Evolutionary conservation across 2,888 invertebrate species (phyloP).

Genomic region (Cryptus armator): DNA sequence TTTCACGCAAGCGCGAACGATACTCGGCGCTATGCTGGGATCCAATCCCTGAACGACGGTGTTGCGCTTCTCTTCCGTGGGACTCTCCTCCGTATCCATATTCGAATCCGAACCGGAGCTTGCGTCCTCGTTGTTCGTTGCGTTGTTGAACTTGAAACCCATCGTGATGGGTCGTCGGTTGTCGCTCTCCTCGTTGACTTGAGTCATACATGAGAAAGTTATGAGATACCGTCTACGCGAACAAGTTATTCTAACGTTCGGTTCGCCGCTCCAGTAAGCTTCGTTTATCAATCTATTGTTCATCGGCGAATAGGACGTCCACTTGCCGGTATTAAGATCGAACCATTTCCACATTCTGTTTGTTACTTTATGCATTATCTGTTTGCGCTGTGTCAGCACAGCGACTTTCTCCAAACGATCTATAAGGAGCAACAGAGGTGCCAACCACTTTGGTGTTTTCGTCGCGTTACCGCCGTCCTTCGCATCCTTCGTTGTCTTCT

Average conservation of each 20-base stretch:
- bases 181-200: slow-evolving; percentile 94
- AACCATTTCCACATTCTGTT: slow-evolving; percentile 93
- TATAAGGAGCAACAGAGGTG: slow-evolving; percentile 90
- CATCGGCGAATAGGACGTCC: slow-evolving; percentile 90
- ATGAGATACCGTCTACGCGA: slow-evolving; percentile 92
- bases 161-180: slow-evolving; percentile 92
- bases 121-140: slow-evolving; percentile 74
- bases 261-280: slow-evolving; percentile 91
- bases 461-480: slow-evolving; percentile 74
- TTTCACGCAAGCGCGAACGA: slow-evolving; percentile 88
- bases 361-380: slow-evolving; percentile 88
- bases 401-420: slow-evolving; percentile 93
- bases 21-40: slow-evolving; percentile 81
- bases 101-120: slow-evolving; percentile 79
- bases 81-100: slow-evolving; percentile 83
- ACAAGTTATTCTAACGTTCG: slow-evolving; percentile 89
- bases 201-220: slow-evolving; percentile 92
- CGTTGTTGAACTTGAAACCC: slow-evolving; percentile 84
- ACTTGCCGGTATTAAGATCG: slow-evolving; percentile 92
- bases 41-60: slow-evolving; percentile 82
- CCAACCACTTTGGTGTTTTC: slow-evolving; percentile 90
- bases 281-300: slow-evolving; percentile 93
- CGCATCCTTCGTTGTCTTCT: slow-evolving; percentile 74
- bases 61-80: slow-evolving; percentile 80
- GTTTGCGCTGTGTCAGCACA: slow-evolving; percentile 89